Evolutionary conservation across 2,113 vertebrate genomes (phyloP).

Genomic region (Neoarius graeffei): DNA sequence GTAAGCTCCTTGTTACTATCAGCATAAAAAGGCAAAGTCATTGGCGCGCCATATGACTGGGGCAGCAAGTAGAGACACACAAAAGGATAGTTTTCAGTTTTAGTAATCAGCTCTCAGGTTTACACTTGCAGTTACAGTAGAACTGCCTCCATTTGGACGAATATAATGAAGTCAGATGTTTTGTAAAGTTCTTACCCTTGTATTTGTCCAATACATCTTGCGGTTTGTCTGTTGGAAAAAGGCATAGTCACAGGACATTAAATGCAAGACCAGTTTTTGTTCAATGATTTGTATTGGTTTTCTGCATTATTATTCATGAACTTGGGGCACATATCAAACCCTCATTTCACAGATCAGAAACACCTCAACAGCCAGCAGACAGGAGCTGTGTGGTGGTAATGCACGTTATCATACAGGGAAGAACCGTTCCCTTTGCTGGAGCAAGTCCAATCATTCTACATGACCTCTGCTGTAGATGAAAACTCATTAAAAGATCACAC

Average conservation of each 20-base stretch:
- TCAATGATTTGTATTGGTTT: not conserved
- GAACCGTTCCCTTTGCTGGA: not conserved
- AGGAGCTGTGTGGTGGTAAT: not conserved
- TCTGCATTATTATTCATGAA: not conserved
- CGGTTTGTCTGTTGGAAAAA: conserved; percentile 64
- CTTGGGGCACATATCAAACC: not conserved
- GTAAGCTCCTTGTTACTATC: conserved; percentile 74
- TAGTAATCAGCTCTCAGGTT: not conserved
- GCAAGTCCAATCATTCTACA: not conserved
- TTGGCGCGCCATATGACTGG: not conserved
- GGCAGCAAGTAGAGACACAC: not conserved
- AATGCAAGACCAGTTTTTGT: not conserved
- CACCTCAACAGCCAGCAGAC: not conserved
- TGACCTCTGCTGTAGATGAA: not conserved
- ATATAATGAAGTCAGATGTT: not conserved
- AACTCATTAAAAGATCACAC: not conserved
- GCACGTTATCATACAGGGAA: not conserved
- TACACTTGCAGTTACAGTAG: not conserved
- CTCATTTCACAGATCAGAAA: not conserved
- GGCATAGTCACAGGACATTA: not conserved
- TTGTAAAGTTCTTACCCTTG: conserved; percentile 42
- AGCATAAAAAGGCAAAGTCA: conserved; percentile 66
- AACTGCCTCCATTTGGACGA: not conserved
- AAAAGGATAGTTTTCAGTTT: not conserved
- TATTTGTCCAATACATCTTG: conserved; percentile 66